Conservation (phyloP, 2,888 invertebrate genomes). For the Philaethria dido region DNA sequence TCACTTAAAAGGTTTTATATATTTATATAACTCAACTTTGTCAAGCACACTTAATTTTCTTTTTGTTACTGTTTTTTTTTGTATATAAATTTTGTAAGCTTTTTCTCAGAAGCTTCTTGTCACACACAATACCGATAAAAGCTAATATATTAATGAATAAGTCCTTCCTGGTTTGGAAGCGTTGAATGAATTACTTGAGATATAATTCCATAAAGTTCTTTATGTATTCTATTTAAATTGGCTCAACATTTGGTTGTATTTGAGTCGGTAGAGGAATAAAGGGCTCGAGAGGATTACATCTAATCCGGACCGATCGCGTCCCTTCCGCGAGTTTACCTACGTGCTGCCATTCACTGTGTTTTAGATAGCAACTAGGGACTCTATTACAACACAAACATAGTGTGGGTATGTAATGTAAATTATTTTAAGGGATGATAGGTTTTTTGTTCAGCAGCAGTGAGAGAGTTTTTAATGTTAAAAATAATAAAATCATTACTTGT, state of each 20-base stretch:
- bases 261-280: slow-evolving; percentile 28
- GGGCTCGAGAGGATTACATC: slow-evolving; percentile 39
- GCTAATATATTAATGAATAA: neutral
- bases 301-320: slow-evolving; percentile 42
- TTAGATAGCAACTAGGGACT: slow-evolving; percentile 13
- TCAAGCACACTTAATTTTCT: too few species aligned
- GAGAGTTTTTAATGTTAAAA: neutral
- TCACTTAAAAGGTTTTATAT: too few species aligned
- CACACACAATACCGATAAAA: neutral
- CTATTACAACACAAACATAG: slow-evolving; percentile 17
- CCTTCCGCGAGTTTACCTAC: slow-evolving; percentile 35
- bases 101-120: neutral
- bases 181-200: neutral
- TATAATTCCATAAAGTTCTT: slow-evolving; percentile 21
- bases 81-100: too few species aligned
- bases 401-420: slow-evolving; percentile 11
- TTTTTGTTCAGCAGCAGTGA: neutral
- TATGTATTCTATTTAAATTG: slow-evolving; percentile 32
- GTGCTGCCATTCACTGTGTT: slow-evolving; percentile 15
- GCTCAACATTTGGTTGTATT: slow-evolving; percentile 29
- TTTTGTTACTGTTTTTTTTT: too few species aligned
- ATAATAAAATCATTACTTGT: too few species aligned
- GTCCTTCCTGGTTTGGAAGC: neutral
- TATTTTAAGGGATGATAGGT: slow-evolving; percentile 1
- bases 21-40: too few species aligned